Conservation (phyloP, 2,797 vertebrate species). For the Paedocypris micromegethes region DNA sequence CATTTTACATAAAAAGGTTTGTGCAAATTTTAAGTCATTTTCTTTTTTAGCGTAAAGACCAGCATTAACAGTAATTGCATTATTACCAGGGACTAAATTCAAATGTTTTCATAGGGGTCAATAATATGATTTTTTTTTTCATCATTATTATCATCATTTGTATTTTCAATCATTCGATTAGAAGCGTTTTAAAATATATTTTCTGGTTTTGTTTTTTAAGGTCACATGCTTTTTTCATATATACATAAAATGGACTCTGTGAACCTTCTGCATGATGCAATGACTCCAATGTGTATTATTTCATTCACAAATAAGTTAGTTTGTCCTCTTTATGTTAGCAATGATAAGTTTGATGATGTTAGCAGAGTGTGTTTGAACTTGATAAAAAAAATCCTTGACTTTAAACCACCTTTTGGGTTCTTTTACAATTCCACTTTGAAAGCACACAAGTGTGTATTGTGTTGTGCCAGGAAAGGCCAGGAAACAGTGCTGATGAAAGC, state of each 20-base stretch:
- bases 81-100: too few relatives aligned
- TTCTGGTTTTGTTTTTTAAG: too few relatives aligned
- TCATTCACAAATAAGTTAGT: conserved; percentile 1
- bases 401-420: conserved; percentile 14
- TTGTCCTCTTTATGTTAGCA: conserved; percentile 4
- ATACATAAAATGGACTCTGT: neutral
- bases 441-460: conserved; percentile 27
- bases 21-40: too few relatives aligned
- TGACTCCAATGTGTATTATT: neutral
- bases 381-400: conserved; percentile 7
- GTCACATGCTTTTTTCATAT: too few relatives aligned
- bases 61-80: too few relatives aligned
- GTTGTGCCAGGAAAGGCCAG: neutral
- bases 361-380: conserved; percentile 16
- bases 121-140: too few relatives aligned
- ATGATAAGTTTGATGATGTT: neutral
- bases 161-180: too few relatives aligned
- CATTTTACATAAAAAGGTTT: too few relatives aligned
- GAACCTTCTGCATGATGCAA: neutral
- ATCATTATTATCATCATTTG: too few relatives aligned
- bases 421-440: conserved; percentile 31
- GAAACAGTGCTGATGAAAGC: conserved; percentile 11
- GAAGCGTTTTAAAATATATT: too few relatives aligned
- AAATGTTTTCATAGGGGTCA: too few relatives aligned
- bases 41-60: too few relatives aligned